Percentiles rank a stretch among this genome's conserved stretches.
phyloP scores from a whole-genome alignment of 2,888 invertebrate species.

The Lissonota sp. region DNA sequence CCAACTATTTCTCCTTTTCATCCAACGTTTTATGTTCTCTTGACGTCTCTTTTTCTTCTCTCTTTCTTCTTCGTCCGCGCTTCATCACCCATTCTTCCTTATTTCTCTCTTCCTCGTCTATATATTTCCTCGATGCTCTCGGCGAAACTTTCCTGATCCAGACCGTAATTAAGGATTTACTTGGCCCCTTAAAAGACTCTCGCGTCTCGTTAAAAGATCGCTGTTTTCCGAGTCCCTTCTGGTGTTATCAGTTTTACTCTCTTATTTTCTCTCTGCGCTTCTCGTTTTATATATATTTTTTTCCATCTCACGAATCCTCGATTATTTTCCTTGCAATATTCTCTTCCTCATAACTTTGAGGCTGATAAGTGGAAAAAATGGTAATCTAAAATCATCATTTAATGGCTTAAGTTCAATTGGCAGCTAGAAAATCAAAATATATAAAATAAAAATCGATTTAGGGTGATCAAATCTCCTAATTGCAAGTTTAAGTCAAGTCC shows the following conservation, averaged over 20 bases:
- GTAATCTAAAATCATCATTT: too few species aligned
- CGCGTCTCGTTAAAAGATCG: conserved; percentile 63
- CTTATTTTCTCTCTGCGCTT: neutral
- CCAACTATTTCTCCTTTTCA: conserved; percentile 18
- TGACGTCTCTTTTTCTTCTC: neutral
- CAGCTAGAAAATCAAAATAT: too few species aligned
- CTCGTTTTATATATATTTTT: neutral
- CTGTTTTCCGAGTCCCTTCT: conserved; percentile 61
- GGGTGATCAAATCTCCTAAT: too few species aligned
- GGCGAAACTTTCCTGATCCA: conserved; percentile 37
- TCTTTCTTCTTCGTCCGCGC: neutral
- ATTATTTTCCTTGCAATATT: neutral
- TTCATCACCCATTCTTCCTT: conserved; percentile 1
- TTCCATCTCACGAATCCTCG: neutral
- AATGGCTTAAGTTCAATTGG: too few species aligned
- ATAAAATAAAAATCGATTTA: too few species aligned
- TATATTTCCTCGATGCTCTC: conserved; percentile 28
- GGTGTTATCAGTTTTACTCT: conserved; percentile 25
- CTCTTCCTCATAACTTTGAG: too few species aligned
- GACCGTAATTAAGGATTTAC: conserved; percentile 64
- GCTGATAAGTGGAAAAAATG: too few species aligned
- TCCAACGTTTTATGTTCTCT: neutral
- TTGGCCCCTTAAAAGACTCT: conserved; percentile 59
- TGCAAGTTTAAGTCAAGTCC: too few species aligned
- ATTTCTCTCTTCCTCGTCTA: neutral